Conservation (phyloP, 2,888 invertebrate genomes). For the Gymnosoma rotundatum region DNA sequence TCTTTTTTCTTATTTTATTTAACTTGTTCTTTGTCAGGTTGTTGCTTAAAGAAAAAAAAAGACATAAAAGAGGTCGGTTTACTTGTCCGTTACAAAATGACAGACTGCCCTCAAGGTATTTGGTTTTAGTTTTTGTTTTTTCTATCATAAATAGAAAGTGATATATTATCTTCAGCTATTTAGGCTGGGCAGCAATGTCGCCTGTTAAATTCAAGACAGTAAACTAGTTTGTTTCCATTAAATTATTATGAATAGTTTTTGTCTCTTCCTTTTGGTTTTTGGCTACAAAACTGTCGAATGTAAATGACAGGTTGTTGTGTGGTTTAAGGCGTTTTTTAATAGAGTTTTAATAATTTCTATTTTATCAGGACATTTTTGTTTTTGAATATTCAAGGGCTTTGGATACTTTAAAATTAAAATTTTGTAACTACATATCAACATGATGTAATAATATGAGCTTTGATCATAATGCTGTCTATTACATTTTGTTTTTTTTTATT, state of each 20-base stretch:
- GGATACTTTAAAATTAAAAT: no score
- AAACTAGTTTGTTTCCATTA: neutral
- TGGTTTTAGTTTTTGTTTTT: neutral
- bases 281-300: no score
- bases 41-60: neutral
- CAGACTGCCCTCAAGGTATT: constrained; percentile 48
- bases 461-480: no score
- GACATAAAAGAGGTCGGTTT: constrained; percentile 20
- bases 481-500: no score
- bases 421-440: no score
- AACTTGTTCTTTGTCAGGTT: neutral
- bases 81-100: constrained; percentile 9
- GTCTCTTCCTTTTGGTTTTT: neutral
- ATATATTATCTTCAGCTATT: constrained; percentile 1
- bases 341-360: no score
- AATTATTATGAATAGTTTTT: neutral
- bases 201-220: neutral
- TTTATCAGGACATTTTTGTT: no score
- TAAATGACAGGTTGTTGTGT: no score
- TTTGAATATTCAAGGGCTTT: no score
- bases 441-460: no score
- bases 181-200: constrained; percentile 30
- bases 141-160: neutral
- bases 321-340: no score
- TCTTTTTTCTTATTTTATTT: neutral